phyloP scores from a whole-genome alignment of 2,113 vertebrate genomes.

The Seriola dumerili region DNA sequence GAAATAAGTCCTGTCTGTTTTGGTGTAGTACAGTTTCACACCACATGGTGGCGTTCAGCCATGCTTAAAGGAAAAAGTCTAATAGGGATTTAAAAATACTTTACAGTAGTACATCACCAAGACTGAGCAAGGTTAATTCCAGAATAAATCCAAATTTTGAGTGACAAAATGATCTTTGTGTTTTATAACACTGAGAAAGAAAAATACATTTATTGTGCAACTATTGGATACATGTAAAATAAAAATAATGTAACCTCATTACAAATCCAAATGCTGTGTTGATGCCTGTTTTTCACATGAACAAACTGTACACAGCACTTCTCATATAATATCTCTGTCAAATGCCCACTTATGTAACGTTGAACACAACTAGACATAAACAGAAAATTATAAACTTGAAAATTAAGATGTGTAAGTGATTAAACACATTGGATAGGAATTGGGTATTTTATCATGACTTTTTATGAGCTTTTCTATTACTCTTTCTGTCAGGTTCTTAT shows the following conservation, averaged over 20 bases:
- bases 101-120: neutral
- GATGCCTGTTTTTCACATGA: neutral
- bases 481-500: neutral
- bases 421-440: neutral
- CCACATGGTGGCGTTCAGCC: constrained; percentile 47
- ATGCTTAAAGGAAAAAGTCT: neutral
- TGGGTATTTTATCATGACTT: neutral
- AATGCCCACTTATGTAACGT: neutral
- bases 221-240: neutral
- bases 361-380: neutral
- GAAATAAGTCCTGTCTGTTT: neutral
- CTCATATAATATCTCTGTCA: neutral
- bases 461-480: no score
- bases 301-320: neutral
- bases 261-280: neutral
- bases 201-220: neutral
- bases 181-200: neutral
- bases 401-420: neutral
- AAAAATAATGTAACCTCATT: neutral
- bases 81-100: neutral
- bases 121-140: neutral
- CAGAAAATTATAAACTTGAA: neutral
- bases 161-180: neutral
- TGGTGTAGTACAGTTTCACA: constrained; percentile 25
- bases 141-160: neutral